phyloP scores from a whole-genome alignment of 2,888 invertebrate species.

The Amphipyra tragopoginis region DNA sequence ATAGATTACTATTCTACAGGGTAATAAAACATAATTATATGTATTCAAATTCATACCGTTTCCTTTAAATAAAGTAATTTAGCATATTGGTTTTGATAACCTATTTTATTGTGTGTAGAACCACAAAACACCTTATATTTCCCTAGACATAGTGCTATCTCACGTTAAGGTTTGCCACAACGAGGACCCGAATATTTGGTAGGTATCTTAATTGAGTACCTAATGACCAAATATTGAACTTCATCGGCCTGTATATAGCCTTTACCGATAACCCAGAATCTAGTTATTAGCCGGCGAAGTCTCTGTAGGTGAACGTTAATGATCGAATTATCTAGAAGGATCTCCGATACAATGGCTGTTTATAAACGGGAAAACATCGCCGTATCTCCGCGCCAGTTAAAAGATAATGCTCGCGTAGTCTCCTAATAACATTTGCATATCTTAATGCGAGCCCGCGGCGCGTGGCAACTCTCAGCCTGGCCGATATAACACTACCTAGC shows the following conservation, averaged over 20 bases:
- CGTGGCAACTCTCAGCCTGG: slow-evolving; percentile 19
- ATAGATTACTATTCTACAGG: too few species aligned
- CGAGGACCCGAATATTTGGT: slow-evolving; percentile 9
- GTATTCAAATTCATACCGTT: too few species aligned
- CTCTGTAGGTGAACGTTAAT: slow-evolving; percentile 54
- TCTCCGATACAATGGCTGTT: slow-evolving; percentile 70
- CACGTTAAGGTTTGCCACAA: slow-evolving; percentile 21
- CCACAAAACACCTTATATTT: background rate
- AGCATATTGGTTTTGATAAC: too few species aligned
- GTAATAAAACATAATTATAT: too few species aligned
- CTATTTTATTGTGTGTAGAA: too few species aligned
- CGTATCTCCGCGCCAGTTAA: slow-evolving; percentile 72
- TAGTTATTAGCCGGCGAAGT: slow-evolving; percentile 44
- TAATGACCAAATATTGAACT: slow-evolving; percentile 28
- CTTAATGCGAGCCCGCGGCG: slow-evolving; percentile 74
- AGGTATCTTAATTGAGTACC: slow-evolving; percentile 31
- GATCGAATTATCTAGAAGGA: slow-evolving; percentile 66
- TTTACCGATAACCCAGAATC: slow-evolving; percentile 36
- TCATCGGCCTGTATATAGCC: slow-evolving; percentile 23
- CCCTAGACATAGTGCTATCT: background rate
- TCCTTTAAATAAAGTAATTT: too few species aligned
- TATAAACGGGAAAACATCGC: slow-evolving; percentile 67
- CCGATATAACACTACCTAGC: slow-evolving; percentile 45
- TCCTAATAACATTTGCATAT: slow-evolving; percentile 85
- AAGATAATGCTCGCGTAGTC: slow-evolving; percentile 76